Evolutionary conservation across 1,140 invertebrate species (phyloP).

Genomic region (Saccostrea glomerata): DNA sequence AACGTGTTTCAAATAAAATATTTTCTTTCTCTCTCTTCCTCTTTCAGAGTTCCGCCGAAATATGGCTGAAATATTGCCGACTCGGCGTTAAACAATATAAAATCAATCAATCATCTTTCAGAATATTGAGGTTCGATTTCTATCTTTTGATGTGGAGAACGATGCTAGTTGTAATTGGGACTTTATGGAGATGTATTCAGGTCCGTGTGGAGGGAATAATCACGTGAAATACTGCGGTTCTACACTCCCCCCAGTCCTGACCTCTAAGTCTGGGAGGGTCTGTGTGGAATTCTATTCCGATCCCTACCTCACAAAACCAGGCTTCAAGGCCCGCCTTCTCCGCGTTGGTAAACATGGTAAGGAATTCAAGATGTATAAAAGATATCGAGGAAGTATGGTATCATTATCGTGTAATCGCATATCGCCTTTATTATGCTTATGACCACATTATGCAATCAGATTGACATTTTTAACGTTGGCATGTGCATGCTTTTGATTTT

Average conservation of each 20-base stretch:
- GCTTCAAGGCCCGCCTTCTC: slow-evolving; percentile 25
- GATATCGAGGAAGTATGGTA: too few species aligned
- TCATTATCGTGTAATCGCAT: neutral
- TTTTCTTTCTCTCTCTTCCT: too few species aligned
- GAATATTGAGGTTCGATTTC: slow-evolving; percentile 27
- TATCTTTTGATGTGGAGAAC: slow-evolving; percentile 47
- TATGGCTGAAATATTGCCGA: too few species aligned
- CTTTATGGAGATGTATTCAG: slow-evolving; percentile 43
- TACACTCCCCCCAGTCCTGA: neutral
- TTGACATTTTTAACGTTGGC: neutral
- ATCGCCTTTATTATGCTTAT: neutral
- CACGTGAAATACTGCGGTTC: slow-evolving; percentile 46
- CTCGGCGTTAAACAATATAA: too few species aligned
- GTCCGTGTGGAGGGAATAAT: slow-evolving; percentile 21
- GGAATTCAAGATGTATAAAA: too few species aligned
- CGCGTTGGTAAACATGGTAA: neutral
- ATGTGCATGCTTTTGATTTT: neutral
- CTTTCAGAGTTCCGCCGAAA: too few species aligned
- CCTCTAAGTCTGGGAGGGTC: neutral
- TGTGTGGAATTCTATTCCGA: slow-evolving; percentile 52
- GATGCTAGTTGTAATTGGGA: slow-evolving; percentile 46
- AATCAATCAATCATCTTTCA: neutral
- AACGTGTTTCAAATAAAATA: too few species aligned
- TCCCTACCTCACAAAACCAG: slow-evolving; percentile 23
- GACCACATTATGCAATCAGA: neutral